Base-by-base conservation (phyloP, 2,113 vertebrate genomes). In the Pica pica region DNA sequence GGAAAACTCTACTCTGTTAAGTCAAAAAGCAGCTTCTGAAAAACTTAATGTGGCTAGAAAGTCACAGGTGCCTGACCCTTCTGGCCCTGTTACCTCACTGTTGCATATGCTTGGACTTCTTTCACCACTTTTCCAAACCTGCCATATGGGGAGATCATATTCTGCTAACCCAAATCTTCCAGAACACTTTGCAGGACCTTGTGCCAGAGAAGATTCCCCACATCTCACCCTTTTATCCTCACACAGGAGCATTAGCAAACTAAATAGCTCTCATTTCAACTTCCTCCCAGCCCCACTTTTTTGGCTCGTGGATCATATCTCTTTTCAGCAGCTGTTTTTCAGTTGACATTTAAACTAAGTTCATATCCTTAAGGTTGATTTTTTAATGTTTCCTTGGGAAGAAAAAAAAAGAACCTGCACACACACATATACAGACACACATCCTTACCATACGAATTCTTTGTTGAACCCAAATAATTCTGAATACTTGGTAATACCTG, bases 1-100 rank as follows among this genome's bases (percentile, higher is more conserved):
- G 98, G 98, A 98, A 98, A 98, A 98, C 96, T 96, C 91, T 97
- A 93, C 93, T 97, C 83, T 35, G 85, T 91, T 98, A 98, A 98
- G 97, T 98, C 90, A 97, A 97, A 98, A 98, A 94, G 94, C 98
- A 98, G 98, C 98, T 98, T 98, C 98, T 98, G 98, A 97, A 97
- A 96, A 97, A 96, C 76, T 80, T 97, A 95, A 97, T 97, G 96
- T 93, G 96, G 83, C 87, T 97, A 96, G n/a, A 80, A 97, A 97
- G 96, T 98, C 97, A 97, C 98, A 98, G 98, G 98, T 98, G 98
- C 94, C 92, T 98, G 98, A 97, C 97, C 97, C 64, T 59, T 92
- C 83, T 89, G 94, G 95, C 97, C 97, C 91, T 44, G 69, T 97
- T 91, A 90, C 96, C 95, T 97, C 96, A 94, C 94, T 90, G 95